phyloP scores from a whole-genome alignment of 2,797 vertebrate genomes.

The Etheostoma perlongum region DNA sequence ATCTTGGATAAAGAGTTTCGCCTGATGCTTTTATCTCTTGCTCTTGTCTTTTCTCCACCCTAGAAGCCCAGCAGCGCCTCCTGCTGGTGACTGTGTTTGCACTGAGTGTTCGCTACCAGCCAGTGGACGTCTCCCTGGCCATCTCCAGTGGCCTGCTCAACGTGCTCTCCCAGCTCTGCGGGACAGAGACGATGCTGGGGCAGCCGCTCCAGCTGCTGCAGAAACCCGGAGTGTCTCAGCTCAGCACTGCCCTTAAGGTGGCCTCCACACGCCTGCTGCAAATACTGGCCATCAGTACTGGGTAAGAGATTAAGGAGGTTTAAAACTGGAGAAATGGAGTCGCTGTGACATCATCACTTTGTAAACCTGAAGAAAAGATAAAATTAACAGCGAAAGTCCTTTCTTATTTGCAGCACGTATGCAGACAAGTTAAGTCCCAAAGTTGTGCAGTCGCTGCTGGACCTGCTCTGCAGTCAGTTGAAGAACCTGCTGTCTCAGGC shows the following conservation, averaged over 20 bases:
- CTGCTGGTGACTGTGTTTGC: slow-evolving; percentile 97
- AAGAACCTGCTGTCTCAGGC: slow-evolving; percentile 97
- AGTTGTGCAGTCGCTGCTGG: slow-evolving; percentile 96
- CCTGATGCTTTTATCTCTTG: background rate
- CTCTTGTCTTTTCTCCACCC: background rate
- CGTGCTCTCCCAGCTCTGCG: slow-evolving; percentile 95
- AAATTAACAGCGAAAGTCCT: background rate
- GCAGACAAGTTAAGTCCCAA: slow-evolving; percentile 96
- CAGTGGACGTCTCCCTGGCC: slow-evolving; percentile 96
- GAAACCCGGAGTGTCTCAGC: slow-evolving; percentile 94
- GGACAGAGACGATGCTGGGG: slow-evolving; percentile 96
- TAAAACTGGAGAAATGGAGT: background rate
- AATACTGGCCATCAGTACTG: slow-evolving; percentile 98
- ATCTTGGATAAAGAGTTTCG: background rate
- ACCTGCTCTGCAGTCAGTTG: slow-evolving; percentile 96
- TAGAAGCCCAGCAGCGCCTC: slow-evolving; percentile 97
- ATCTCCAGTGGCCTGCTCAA: slow-evolving; percentile 95
- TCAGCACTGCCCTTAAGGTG: slow-evolving; percentile 97
- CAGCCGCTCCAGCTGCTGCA: slow-evolving; percentile 95
- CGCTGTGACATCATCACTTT: no score
- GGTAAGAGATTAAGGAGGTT: slow-evolving; percentile 81
- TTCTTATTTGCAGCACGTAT: slow-evolving; percentile 87
- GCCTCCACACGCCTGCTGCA: slow-evolving; percentile 96
- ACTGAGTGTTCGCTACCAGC: slow-evolving; percentile 97
- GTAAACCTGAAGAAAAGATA: background rate